Evolutionary conservation across 92 coral and sea anemone genomes (phyloP).

Genomic region (Phenganax subtilis): DNA sequence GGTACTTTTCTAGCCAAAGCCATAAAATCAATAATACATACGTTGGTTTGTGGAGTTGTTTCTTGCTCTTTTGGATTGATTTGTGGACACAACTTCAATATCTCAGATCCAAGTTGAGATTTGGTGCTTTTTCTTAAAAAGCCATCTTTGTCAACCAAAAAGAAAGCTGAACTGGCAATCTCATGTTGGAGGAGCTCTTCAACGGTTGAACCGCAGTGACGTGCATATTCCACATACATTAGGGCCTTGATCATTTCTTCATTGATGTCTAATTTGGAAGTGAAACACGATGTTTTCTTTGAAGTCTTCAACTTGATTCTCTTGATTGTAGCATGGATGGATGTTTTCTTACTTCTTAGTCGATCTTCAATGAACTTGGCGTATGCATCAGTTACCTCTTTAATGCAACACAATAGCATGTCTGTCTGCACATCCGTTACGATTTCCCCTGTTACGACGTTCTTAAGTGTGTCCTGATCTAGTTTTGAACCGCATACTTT

Average conservation of each 20-base stretch:
- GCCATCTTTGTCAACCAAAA: not conserved
- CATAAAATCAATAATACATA: not conserved
- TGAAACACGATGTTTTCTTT: not conserved
- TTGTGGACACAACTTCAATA: not conserved
- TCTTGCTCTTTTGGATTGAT: not conserved
- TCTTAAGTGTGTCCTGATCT: conserved; percentile 10
- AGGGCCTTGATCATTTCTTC: conserved; percentile 6
- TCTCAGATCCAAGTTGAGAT: not conserved
- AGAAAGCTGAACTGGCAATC: too few relatives aligned
- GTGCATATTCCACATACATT: not conserved
- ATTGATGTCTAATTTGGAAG: not conserved
- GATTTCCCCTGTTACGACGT: conserved; percentile 16
- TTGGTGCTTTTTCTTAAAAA: not conserved
- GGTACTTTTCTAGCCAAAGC: not conserved
- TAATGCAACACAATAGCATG: conserved; percentile 9
- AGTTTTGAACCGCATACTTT: not conserved
- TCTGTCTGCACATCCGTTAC: not conserved
- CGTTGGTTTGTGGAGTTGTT: not conserved
- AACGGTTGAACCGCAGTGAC: not conserved
- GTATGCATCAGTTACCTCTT: conserved; percentile 1
- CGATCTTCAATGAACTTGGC: conserved; percentile 9
- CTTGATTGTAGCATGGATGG: not conserved
- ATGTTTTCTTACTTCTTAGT: conserved; percentile 3
- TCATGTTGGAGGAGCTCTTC: not conserved
- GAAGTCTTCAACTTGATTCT: conserved; percentile 2